phyloP scores from a whole-genome alignment of 2,797 vertebrate genomes.

The Anabacerthia variegaticeps region DNA sequence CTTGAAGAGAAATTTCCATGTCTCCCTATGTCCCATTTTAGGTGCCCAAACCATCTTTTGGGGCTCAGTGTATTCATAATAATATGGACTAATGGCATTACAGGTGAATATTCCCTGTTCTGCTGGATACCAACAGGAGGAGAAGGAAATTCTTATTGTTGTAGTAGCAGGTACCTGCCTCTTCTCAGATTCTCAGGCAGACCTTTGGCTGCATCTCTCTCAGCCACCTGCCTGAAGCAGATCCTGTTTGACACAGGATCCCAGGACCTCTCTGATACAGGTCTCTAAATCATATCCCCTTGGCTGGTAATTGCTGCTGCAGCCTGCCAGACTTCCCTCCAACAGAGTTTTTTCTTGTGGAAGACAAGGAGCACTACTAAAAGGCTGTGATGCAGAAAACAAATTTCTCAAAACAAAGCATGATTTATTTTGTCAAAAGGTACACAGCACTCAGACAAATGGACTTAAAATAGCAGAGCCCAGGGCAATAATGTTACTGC shows the following conservation, averaged over 20 bases:
- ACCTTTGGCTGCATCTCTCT: background rate
- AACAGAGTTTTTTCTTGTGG: background rate
- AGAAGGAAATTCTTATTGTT: background rate
- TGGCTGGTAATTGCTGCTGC: background rate
- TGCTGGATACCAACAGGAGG: background rate
- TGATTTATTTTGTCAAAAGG: slow-evolving; percentile 22
- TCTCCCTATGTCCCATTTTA: background rate
- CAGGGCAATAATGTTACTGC: background rate
- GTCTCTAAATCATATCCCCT: background rate
- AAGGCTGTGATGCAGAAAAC: background rate
- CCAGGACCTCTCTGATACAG: background rate
- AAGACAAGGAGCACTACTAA: background rate
- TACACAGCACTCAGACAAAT: background rate
- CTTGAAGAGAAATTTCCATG: background rate
- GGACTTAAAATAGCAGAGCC: background rate
- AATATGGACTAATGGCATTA: background rate
- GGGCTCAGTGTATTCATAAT: background rate
- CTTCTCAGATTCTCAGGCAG: background rate
- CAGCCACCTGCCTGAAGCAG: background rate
- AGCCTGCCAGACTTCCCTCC: background rate
- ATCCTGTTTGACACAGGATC: background rate
- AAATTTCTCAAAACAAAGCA: slow-evolving; percentile 2
- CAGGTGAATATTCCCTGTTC: background rate
- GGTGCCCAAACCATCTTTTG: background rate
- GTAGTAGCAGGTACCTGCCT: background rate